Evolutionary conservation across 2,113 vertebrate species (phyloP).

Genomic region (Dipodomys stephensi): DNA sequence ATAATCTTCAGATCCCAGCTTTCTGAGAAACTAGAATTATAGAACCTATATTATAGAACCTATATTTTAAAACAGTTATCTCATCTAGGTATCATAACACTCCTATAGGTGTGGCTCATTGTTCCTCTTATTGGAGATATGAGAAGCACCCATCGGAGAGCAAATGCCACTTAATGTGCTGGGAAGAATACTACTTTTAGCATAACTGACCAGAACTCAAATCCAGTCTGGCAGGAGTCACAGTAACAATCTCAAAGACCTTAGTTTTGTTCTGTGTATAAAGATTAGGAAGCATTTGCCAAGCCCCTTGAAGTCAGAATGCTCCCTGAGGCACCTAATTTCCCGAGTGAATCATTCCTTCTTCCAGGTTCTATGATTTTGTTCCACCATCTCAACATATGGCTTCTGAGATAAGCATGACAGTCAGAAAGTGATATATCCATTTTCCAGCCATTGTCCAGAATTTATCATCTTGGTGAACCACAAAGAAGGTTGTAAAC

Average conservation of each 20-base stretch:
- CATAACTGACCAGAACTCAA: neutral
- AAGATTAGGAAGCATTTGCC: neutral
- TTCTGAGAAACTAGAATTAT: too few relatives aligned
- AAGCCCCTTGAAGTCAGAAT: neutral
- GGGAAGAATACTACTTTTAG: neutral
- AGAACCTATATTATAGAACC: too few relatives aligned
- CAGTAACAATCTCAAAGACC: slow-evolving; percentile 12
- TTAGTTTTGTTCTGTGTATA: neutral
- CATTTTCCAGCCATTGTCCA: neutral
- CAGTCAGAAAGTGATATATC: neutral
- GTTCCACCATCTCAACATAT: neutral
- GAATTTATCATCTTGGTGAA: neutral
- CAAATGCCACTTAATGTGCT: too few relatives aligned
- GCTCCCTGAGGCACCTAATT: neutral
- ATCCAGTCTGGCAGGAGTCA: neutral
- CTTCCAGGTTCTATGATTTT: neutral
- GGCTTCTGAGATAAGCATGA: neutral
- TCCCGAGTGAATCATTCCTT: neutral
- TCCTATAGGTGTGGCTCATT: neutral
- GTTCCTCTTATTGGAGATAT: neutral
- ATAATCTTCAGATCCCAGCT: too few relatives aligned
- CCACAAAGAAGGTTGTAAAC: neutral
- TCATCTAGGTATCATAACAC: neutral
- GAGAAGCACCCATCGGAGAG: neutral
- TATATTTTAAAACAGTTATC: neutral